Conservation (phyloP, 2,113 vertebrate genomes). For the Mastomys natalensis region DNA sequence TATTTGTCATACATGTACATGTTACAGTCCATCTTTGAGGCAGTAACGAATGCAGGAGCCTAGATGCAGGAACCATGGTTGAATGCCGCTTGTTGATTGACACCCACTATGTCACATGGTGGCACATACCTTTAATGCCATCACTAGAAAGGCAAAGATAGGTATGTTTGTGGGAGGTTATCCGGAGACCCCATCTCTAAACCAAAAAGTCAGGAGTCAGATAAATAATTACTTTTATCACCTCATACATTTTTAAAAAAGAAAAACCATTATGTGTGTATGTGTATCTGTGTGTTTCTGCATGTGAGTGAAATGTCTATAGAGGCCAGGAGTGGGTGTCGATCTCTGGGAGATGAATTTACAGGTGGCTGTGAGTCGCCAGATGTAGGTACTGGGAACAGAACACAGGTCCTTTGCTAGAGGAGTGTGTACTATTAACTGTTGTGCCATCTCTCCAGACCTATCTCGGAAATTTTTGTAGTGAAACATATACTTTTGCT, state of each 20-base stretch:
- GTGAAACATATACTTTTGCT: neutral
- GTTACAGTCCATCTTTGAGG: no score
- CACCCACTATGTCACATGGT: neutral
- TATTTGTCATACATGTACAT: no score
- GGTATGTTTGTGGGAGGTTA: neutral
- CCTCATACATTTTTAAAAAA: neutral
- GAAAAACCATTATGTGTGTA: neutral
- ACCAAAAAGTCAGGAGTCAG: neutral
- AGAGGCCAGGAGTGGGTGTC: no score
- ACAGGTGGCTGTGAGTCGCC: neutral
- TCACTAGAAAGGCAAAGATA: neutral
- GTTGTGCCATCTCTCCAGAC: no score
- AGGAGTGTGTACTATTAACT: neutral
- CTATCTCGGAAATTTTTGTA: neutral
- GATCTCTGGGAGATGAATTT: neutral
- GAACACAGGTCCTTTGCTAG: neutral
- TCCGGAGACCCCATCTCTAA: neutral
- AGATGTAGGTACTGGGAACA: neutral
- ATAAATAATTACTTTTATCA: neutral
- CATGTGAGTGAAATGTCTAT: no score
- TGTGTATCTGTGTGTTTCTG: neutral
- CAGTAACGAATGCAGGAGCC: neutral
- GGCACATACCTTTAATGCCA: neutral
- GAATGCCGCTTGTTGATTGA: neutral
- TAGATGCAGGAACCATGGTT: neutral